Percentiles rank a stretch among this genome's conserved stretches.
phyloP scores from a whole-genome alignment of 1,140 invertebrate species.

The Andrena cerasifolii region DNA sequence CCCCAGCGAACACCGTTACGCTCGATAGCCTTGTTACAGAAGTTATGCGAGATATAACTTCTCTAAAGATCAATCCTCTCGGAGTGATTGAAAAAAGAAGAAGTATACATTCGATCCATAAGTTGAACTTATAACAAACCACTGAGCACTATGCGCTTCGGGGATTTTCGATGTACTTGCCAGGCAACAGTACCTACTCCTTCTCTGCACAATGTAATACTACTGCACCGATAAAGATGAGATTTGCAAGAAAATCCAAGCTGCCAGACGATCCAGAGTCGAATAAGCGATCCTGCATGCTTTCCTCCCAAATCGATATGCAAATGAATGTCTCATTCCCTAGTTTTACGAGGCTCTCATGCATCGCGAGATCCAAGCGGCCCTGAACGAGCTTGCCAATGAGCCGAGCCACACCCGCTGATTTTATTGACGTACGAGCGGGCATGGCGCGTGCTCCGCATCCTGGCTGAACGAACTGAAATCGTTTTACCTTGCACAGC shows the following conservation, averaged over 20 bases:
- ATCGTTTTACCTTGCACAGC: constrained; percentile 49
- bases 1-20: constrained; percentile 29
- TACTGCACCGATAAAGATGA: too few relatives aligned
- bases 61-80: neutral
- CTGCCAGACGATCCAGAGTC: constrained; percentile 5
- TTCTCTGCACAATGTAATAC: too few relatives aligned
- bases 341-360: constrained; percentile 54
- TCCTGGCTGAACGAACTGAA: constrained; percentile 55
- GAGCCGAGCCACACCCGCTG: constrained; percentile 61
- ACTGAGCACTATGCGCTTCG: neutral
- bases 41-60: constrained; percentile 7
- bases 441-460: constrained; percentile 52
- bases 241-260: too few relatives aligned
- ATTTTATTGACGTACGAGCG: constrained; percentile 67
- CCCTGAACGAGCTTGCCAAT: constrained; percentile 55
- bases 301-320: constrained; percentile 21
- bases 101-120: neutral
- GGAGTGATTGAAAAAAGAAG: neutral
- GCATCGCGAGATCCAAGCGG: constrained; percentile 43
- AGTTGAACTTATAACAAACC: constrained; percentile 28
- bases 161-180: too few relatives aligned
- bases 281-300: neutral
- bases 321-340: constrained; percentile 31
- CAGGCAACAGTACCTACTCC: too few relatives aligned
- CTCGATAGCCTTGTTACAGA: constrained; percentile 44